Evolutionary conservation across 2,113 vertebrate species (phyloP).

Genomic region (Rhinichthys klamathensis): DNA sequence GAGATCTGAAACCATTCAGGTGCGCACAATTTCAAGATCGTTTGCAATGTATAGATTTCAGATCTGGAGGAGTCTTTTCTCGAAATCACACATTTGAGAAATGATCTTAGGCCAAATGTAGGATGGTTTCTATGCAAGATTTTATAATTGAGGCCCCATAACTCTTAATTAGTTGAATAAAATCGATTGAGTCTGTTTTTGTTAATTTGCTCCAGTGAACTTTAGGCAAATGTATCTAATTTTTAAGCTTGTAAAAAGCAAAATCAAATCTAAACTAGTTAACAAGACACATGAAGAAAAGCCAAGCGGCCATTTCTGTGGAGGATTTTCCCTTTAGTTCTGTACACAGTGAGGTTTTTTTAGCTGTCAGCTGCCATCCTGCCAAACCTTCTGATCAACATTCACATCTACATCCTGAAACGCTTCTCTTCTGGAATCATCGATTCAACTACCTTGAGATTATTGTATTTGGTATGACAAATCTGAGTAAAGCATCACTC

Average conservation of each 20-base stretch:
- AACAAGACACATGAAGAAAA: not conserved
- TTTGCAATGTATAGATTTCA: too few species aligned
- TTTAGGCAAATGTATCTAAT: not conserved
- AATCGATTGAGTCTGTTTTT: not conserved
- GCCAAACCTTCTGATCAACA: not conserved
- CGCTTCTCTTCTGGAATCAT: not conserved
- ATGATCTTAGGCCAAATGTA: too few species aligned
- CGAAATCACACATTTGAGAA: too few species aligned
- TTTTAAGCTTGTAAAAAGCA: constrained; percentile 11
- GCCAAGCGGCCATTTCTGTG: not conserved
- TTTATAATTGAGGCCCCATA: not conserved
- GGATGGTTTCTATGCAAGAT: too few species aligned
- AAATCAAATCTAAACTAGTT: not conserved
- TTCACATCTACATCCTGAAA: not conserved
- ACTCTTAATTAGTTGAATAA: not conserved
- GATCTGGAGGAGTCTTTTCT: too few species aligned
- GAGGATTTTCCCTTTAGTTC: not conserved
- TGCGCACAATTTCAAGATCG: too few species aligned
- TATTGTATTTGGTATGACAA: constrained; percentile 33
- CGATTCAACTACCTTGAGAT: not conserved
- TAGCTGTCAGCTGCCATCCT: constrained; percentile 13
- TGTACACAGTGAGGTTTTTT: constrained; percentile 17
- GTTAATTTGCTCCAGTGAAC: not conserved
- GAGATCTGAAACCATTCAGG: too few species aligned
- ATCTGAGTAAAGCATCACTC: constrained; percentile 75